phyloP scores from a whole-genome alignment of 2,888 invertebrate species.

The Chouioia cunea region DNA sequence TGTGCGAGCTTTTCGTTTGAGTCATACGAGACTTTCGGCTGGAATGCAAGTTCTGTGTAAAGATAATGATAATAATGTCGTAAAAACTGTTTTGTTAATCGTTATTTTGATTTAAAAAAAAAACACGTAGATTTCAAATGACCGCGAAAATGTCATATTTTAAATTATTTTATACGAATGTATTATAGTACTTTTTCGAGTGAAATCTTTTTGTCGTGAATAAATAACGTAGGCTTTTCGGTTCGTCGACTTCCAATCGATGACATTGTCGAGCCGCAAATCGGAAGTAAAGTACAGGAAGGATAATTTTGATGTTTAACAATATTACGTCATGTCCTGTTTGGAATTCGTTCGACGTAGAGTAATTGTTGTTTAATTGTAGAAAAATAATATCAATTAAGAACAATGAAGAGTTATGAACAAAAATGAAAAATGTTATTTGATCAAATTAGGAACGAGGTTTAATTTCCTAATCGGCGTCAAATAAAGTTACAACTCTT shows the following conservation, averaged over 20 bases:
- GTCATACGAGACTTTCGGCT: slow-evolving; percentile 11
- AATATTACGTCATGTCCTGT: slow-evolving; percentile 22
- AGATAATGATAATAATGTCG: not conserved
- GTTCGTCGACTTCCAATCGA: slow-evolving; percentile 53
- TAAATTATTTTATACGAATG: too few relatives aligned
- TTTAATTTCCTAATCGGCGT: slow-evolving; percentile 11
- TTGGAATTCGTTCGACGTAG: not conserved
- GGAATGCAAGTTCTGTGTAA: too few relatives aligned
- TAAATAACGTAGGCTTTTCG: slow-evolving; percentile 21
- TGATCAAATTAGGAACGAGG: not conserved
- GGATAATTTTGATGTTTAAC: slow-evolving; percentile 49
- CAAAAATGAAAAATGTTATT: not conserved
- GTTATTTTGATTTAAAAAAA: too few relatives aligned
- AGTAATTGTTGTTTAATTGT: too few relatives aligned
- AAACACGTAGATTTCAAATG: too few relatives aligned
- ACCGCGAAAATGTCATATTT: too few relatives aligned
- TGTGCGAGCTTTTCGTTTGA: slow-evolving; percentile 47
- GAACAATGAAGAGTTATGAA: not conserved
- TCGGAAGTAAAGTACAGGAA: slow-evolving; percentile 58
- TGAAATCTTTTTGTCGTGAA: too few relatives aligned
- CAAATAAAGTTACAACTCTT: slow-evolving; percentile 30
- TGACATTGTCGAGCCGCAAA: slow-evolving; percentile 52
- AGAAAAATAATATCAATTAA: not conserved
- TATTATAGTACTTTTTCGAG: too few relatives aligned
- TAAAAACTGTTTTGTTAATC: too few relatives aligned